Evolutionary conservation across 1,140 invertebrate species (phyloP).

Genomic region (Apis dorsata): DNA sequence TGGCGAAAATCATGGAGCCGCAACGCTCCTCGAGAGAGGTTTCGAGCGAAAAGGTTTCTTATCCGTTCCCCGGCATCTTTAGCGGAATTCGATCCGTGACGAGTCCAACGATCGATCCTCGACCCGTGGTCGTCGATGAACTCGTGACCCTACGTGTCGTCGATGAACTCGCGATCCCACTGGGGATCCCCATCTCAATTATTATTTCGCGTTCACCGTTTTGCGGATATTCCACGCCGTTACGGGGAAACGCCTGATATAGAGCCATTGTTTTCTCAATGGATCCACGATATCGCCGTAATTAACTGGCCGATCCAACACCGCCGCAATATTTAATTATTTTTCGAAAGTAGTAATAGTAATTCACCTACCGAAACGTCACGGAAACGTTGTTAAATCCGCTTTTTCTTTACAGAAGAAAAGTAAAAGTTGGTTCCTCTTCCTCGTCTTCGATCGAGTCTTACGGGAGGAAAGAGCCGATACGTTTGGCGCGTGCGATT

Average conservation of each 20-base stretch:
- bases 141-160: not conserved
- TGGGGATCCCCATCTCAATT: conserved; percentile 71
- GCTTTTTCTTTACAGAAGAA: too few relatives aligned
- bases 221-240: conserved; percentile 72
- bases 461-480: not conserved
- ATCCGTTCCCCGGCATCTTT: not conserved
- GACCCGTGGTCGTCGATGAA: not conserved
- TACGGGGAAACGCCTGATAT: conserved; percentile 75
- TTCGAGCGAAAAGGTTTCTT: not conserved
- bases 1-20: conserved; percentile 28
- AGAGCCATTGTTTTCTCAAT: conserved; percentile 75
- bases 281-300: conserved; percentile 69
- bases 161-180: conserved; percentile 48
- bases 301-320: conserved; percentile 71
- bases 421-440: not conserved
- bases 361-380: not conserved
- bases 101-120: conserved; percentile 19
- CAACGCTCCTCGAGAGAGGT: not conserved
- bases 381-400: too few relatives aligned
- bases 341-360: conserved; percentile 7
- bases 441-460: conserved; percentile 23
- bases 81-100: not conserved
- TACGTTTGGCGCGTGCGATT: conserved; percentile 15
- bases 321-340: conserved; percentile 42
- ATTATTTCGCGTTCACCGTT: conserved; percentile 70